Conservation (phyloP, 2,113 vertebrate species). For the Hymenochirus boettgeri region DNA sequence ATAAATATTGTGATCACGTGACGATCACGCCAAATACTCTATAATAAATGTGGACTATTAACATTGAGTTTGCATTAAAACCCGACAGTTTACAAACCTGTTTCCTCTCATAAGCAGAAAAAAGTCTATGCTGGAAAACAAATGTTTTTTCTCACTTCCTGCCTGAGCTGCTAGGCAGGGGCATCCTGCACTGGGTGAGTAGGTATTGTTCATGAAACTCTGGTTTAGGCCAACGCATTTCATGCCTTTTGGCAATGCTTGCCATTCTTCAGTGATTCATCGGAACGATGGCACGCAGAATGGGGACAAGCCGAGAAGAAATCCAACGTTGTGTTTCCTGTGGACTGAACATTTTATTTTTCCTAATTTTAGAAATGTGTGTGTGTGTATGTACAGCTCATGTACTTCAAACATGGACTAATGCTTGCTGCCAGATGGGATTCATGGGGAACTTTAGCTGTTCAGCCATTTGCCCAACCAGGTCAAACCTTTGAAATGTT, state of each 20-base stretch:
- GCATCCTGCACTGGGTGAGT: conserved; percentile 74
- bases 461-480: no score
- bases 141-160: conserved; percentile 64
- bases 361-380: no score
- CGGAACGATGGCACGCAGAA: no score
- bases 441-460: no score
- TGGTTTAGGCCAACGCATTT: conserved; percentile 61
- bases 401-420: no score
- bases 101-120: conserved; percentile 55
- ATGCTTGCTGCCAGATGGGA: no score
- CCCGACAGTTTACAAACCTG: conserved; percentile 45
- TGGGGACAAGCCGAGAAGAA: no score
- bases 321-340: no score
- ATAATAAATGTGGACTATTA: background rate
- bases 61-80: conserved; percentile 10
- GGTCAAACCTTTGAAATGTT: no score
- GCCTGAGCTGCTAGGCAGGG: conserved; percentile 62
- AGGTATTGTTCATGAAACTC: conserved; percentile 56
- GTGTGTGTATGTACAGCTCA: no score
- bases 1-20: background rate
- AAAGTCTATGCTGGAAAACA: conserved; percentile 57
- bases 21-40: background rate
- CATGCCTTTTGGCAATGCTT: conserved; percentile 41
- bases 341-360: no score
- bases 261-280: no score